phyloP scores from a whole-genome alignment of 2,113 vertebrate species.

The Opisthocomus hoazin region DNA sequence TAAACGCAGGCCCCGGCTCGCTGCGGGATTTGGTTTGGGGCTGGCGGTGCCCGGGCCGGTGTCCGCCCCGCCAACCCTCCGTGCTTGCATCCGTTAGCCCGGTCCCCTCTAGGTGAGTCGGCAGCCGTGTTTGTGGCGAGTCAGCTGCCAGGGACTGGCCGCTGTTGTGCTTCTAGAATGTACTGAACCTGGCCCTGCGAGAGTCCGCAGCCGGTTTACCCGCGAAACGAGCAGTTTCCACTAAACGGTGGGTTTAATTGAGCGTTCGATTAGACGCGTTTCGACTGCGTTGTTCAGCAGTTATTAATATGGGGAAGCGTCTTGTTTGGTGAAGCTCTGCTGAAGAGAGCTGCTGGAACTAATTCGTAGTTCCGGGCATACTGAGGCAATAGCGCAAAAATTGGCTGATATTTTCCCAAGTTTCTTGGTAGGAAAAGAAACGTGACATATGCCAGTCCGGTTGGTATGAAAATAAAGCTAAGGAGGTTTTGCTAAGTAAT shows the following conservation, averaged over 20 bases:
- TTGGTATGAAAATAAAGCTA: background rate
- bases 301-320: background rate
- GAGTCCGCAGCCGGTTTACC: background rate
- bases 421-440: background rate
- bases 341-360: background rate
- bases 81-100: no score
- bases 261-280: background rate
- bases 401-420: background rate
- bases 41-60: accelerated
- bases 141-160: background rate
- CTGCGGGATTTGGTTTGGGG: background rate
- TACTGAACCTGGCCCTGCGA: background rate
- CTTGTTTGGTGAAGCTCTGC: background rate
- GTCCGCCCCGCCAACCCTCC: background rate
- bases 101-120: background rate
- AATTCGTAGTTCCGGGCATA: accelerated
- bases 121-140: background rate
- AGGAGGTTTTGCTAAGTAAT: background rate
- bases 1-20: accelerated
- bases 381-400: background rate
- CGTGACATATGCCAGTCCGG: accelerated
- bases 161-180: slow-evolving; percentile 11
- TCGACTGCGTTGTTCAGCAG: background rate
- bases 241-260: no score
- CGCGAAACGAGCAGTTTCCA: background rate